These are phyloP conservation scores for Thymallus thymallus DNA, from an alignment of 2,113 vertebrate genomes.

Conservation along the genomic window DNA sequence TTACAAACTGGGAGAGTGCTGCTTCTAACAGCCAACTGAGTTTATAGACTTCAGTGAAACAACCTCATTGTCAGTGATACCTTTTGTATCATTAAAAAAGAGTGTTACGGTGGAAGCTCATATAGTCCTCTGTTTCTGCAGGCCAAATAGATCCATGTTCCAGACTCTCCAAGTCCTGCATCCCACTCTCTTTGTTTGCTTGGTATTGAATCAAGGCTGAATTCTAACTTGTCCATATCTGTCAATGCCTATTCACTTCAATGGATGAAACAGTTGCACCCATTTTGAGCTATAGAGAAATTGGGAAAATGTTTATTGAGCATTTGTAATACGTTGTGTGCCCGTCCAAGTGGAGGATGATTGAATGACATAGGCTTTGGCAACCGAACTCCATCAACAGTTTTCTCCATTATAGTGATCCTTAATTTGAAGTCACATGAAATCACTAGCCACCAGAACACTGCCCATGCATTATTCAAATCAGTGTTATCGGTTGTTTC, in stretches of 20 bases:
- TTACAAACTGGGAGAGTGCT: constrained; percentile 30
- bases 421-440: constrained; percentile 45
- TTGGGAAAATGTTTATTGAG: constrained; percentile 30
- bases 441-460: constrained; percentile 29
- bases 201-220: neutral
- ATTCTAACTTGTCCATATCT: constrained; percentile 13
- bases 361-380: constrained; percentile 48
- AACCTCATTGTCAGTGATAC: constrained; percentile 1
- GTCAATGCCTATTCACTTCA: constrained; percentile 44
- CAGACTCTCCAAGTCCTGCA: too few relatives aligned
- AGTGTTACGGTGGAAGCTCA: neutral
- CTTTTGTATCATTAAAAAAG: neutral
- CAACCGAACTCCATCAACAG: constrained; percentile 47
- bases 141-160: neutral
- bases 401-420: constrained; percentile 28
- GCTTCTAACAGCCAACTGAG: constrained; percentile 12
- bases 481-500: constrained; percentile 49
- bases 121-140: neutral
- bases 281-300: constrained; percentile 29
- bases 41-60: constrained; percentile 19
- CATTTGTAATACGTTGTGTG: constrained; percentile 57
- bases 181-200: too few relatives aligned
- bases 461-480: constrained; percentile 47
- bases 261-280: constrained; percentile 37
- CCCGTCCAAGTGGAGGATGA: constrained; percentile 34